Evolutionary conservation across 92 coral and sea anemone genomes (phyloP).

Genomic region (Porites rus): DNA sequence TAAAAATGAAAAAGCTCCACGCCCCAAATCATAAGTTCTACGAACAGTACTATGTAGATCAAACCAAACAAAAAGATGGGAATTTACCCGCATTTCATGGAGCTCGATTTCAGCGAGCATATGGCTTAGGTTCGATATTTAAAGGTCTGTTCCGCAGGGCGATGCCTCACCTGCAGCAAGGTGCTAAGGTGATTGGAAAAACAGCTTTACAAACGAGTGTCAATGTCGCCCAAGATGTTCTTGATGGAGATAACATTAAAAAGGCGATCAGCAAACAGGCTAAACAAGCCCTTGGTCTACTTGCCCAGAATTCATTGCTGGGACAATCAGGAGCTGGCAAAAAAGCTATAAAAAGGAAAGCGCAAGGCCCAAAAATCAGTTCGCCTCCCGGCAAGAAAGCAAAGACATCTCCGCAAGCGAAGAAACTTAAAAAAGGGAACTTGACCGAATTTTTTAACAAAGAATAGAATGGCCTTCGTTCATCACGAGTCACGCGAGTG

Average conservation of each 20-base stretch:
- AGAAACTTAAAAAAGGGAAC: neutral
- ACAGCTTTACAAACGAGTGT: neutral
- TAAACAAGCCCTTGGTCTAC: too few relatives aligned
- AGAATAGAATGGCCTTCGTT: slow-evolving; percentile 27
- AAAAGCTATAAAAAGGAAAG: slow-evolving; percentile 23
- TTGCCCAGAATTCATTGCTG: too few relatives aligned
- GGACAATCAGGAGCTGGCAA: too few relatives aligned
- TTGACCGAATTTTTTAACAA: neutral
- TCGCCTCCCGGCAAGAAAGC: neutral
- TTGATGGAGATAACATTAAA: neutral
- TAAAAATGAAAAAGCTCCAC: neutral
- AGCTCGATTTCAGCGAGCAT: neutral
- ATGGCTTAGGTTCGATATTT: slow-evolving; percentile 60
- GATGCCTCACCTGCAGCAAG: neutral
- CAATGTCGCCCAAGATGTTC: neutral
- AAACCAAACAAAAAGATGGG: too few relatives aligned
- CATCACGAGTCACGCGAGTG: too few relatives aligned
- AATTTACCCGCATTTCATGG: too few relatives aligned
- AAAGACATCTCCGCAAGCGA: slow-evolving; percentile 30
- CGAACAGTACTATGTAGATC: too few relatives aligned
- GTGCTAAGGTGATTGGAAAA: neutral
- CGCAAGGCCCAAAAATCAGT: slow-evolving; percentile 23
- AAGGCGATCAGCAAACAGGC: too few relatives aligned
- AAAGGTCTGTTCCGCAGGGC: slow-evolving; percentile 20
- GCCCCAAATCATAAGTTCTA: too few relatives aligned